Evolutionary conservation across 1,140 invertebrate genomes (phyloP), one percentile per base, ranked within the genome.

Genomic region (Daktulosphaira vitifoliae): DNA sequence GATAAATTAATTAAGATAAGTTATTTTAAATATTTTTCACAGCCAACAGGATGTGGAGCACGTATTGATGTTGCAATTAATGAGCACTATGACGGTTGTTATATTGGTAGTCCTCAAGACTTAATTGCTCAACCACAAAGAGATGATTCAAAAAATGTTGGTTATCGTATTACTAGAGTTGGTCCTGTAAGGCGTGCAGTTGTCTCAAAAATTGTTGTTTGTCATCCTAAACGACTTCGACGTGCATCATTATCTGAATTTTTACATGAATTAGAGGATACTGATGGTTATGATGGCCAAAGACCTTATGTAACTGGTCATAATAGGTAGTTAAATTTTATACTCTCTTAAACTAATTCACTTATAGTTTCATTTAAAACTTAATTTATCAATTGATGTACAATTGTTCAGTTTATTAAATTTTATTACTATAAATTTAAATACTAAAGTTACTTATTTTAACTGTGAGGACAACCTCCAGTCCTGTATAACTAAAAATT

Each of bases 11-110:
- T n/a, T n/a, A n/a, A n/a, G n/a, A n/a, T n/a, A n/a, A n/a, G n/a
- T n/a, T 3, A 33, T 48, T 48, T 16, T 68, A 39, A 66, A 9
- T 22, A 56, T 75, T 68, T 68, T 67, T 76, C 76, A 67, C 74
- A 84, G 86, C 87, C 82, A 68, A 88, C 90, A 73, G 81, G 83
- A 1, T 84, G 86, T 74, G 91, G 90, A 66, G 89, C 90, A 44
- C 78, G 90, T 68, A 92, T 98, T 68, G 92, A 97, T 77, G 92
- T 97, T 11, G 89, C 92, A 1, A 89, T 97, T 66, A 97, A 97
- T 76, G 92, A 96, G 72, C 79, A 86, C 42, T 97, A 94, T 74
- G 93, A 98, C 77, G 92, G 93, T 0, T 95, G 92, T 0, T 97
- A 96, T 74, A 85, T 88, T 16, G 93, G 94, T n/a, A 92, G 90